phyloP scores from a whole-genome alignment of 2,113 vertebrate species.

The Megaptera novaeangliae region DNA sequence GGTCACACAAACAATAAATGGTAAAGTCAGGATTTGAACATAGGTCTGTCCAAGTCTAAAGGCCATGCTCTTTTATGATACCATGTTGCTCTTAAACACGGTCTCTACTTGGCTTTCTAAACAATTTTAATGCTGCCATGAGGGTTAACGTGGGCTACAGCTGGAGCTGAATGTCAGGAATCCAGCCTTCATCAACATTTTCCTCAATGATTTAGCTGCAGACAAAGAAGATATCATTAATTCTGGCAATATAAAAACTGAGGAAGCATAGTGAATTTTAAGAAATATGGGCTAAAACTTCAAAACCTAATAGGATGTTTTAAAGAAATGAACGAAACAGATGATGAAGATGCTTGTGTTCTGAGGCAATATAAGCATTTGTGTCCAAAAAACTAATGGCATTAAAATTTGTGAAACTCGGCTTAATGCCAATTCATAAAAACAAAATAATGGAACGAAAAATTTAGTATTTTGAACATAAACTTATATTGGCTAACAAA shows the following conservation, averaged over 20 bases:
- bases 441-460: background rate
- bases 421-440: background rate
- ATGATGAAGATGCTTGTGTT: background rate
- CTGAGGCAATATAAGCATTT: background rate
- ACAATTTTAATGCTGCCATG: background rate
- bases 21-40: background rate
- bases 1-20: background rate
- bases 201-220: background rate
- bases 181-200: background rate
- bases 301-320: background rate
- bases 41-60: background rate
- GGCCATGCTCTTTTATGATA: background rate
- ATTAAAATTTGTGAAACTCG: background rate
- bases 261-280: background rate
- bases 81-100: background rate
- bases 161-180: background rate
- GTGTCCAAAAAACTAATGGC: background rate
- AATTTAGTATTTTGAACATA: background rate
- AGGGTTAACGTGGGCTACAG: background rate
- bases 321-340: background rate
- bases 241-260: background rate
- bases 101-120: background rate
- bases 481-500: background rate
- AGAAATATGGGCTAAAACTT: background rate
- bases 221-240: background rate